Base-by-base conservation (phyloP, 2,888 invertebrate species). In the Apotomis capreana region DNA sequence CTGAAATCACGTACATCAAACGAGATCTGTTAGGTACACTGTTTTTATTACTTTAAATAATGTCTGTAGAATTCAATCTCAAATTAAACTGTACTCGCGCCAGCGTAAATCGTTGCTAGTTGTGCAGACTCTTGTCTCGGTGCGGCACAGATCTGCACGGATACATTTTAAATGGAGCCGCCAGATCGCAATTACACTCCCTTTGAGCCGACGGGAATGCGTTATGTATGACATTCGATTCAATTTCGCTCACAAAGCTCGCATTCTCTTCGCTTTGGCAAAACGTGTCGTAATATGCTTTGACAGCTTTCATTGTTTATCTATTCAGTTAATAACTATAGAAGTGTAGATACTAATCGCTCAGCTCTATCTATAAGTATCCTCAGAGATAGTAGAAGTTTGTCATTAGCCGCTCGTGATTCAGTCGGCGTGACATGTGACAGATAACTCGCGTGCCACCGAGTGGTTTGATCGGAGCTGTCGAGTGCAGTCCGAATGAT, bases 161-260 rank as follows among this genome's bases (percentile, higher is more conserved):
- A 88, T 89, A 89, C 91, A 86, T 89, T 91, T 91, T 87, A 91
- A 92, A 92, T 90, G 87, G 88, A 89, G 88, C 90, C 84, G 89
- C 83, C 89, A 85, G 87, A 87, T 91, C 85, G 87, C 89, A 91
- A 91, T 91, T 91, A 92, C 89, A 89, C 87, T 91, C 87, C 89
- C 91, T 92, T 92, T 92, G 91, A 90, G 88, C 86, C 85, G 80
- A 83, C 84, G 85, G 26, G 87, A 88, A 91, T 90, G 89, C 87
- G 87, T 88, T 86, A 87, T 87, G 88, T 89, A 90, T 89, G 91
- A 89, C 91, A 88, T 90, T 88, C 89, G 88, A 91, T 92, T 91
- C 87, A 91, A 91, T 92, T 91, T 89, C 78, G 85, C 84, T 84
- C 85, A 90, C 91, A 91, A 90, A 90, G 89, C 88, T 83, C 83